A percentile compares a stretch with the other conserved stretches of the same genome.
Evolutionary conservation across 2,797 vertebrate genomes (phyloP).

Genomic region (Labeo calbasu): DNA sequence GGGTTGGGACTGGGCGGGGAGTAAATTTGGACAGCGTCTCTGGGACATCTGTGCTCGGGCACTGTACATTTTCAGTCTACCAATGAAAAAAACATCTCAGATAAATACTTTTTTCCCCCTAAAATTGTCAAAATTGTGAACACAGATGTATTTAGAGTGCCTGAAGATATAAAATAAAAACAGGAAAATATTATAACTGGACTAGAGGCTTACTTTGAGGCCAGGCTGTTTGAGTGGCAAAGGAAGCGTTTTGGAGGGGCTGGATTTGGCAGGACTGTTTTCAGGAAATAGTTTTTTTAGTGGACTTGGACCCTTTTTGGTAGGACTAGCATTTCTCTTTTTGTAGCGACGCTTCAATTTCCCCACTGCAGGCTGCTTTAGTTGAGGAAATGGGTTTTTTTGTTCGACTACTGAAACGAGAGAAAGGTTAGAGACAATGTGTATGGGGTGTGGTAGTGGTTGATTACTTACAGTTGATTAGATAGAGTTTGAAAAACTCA

Average conservation of each 20-base stretch:
- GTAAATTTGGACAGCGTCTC: conserved; percentile 62
- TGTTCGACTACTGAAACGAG: conserved; percentile 73
- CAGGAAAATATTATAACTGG: background rate
- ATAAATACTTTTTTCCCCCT: background rate
- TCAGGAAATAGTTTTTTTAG: conserved; percentile 79
- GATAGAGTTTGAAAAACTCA: too few relatives aligned
- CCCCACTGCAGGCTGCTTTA: conserved; percentile 77
- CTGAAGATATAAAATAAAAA: background rate
- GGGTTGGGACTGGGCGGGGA: conserved; percentile 80
- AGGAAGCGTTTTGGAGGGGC: conserved; percentile 81
- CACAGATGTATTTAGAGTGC: background rate
- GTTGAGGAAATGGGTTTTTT: conserved; percentile 85
- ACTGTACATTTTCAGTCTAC: conserved; percentile 82
- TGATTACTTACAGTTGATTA: background rate
- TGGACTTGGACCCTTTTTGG: conserved; percentile 86
- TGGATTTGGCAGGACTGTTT: conserved; percentile 81
- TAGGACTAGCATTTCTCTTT: conserved; percentile 84
- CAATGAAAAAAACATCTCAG: conserved; percentile 2
- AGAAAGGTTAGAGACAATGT: conserved; percentile 26
- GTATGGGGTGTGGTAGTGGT: background rate
- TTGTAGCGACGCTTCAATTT: conserved; percentile 86
- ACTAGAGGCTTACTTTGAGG: conserved; percentile 77
- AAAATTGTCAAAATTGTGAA: background rate
- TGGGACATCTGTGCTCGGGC: conserved; percentile 70
- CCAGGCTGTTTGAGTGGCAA: conserved; percentile 77